Evolutionary conservation across 2,797 vertebrate species (phyloP).

Genomic region (Sciaenops ocellatus): DNA sequence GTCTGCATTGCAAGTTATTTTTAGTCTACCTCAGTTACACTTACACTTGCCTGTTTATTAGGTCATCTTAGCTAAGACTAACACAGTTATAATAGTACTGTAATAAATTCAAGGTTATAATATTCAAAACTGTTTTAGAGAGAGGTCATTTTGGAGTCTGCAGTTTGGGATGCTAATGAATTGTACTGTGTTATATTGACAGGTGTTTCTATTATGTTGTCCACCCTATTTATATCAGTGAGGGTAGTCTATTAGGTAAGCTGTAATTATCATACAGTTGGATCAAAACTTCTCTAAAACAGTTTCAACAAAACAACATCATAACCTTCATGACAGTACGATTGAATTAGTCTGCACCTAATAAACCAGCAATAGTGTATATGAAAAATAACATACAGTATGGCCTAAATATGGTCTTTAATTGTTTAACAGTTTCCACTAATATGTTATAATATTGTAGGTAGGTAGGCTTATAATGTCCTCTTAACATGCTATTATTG

Average conservation of each 20-base stretch:
- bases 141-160: not conserved
- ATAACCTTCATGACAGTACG: not conserved
- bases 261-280: not conserved
- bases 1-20: not conserved
- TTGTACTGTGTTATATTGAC: not conserved
- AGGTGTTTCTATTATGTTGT: not conserved
- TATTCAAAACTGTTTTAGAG: not conserved
- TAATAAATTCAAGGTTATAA: not conserved
- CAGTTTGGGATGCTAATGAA: slow-evolving; percentile 11
- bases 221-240: not conserved
- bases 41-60: not conserved
- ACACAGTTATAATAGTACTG: not conserved
- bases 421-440: not conserved
- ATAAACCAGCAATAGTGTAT: not conserved
- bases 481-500: not conserved
- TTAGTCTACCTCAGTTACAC: not conserved
- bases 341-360: too few relatives aligned
- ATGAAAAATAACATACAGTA: not conserved
- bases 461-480: not conserved
- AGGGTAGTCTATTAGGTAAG: not conserved
- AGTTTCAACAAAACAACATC: not conserved
- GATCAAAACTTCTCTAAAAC: not conserved
- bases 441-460: not conserved
- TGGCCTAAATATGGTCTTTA: not conserved
- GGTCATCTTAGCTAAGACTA: not conserved